Conservation (phyloP, 2,797 vertebrate species). For the Peromyscus eremicus region DNA sequence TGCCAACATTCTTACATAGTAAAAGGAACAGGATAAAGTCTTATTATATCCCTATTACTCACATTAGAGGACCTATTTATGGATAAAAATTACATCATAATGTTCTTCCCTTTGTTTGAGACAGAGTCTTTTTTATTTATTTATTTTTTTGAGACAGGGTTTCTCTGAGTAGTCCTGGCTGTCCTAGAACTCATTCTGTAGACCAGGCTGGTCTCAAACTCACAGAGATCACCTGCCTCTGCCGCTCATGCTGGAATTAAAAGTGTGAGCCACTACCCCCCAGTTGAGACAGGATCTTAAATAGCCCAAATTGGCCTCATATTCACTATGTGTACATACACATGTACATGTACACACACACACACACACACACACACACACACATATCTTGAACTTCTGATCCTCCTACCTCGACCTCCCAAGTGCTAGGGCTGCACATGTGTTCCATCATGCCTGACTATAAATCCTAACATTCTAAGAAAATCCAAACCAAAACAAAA, state of each 20-base stretch:
- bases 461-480: background rate
- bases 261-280: background rate
- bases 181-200: background rate
- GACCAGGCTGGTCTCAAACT: background rate
- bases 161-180: background rate
- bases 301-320: background rate
- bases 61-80: background rate
- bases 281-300: background rate
- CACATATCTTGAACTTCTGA: background rate
- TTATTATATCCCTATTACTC: background rate
- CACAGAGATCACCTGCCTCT: background rate
- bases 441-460: background rate
- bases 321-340: background rate
- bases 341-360: too few species aligned
- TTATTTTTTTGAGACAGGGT: background rate
- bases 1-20: conserved; percentile 3
- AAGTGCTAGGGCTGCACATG: background rate
- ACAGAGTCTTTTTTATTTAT: too few species aligned
- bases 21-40: conserved; percentile 18
- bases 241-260: background rate
- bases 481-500: background rate
- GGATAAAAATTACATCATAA: conserved; percentile 34
- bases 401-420: background rate
- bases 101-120: background rate
- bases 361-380: background rate